Conservation (phyloP, 2,888 invertebrate genomes). For the Rutpela maculata region DNA sequence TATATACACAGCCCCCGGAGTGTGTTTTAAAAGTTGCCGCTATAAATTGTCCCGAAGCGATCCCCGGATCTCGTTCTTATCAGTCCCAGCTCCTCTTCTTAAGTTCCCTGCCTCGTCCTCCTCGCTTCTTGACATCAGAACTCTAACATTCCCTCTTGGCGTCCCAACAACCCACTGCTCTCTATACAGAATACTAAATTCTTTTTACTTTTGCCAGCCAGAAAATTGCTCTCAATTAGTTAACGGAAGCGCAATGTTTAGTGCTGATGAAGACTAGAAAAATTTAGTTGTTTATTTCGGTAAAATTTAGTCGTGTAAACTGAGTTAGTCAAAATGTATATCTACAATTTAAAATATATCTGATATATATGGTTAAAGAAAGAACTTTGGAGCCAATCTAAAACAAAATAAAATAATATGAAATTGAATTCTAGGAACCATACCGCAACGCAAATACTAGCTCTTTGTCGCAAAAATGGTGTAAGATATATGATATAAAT, state of each 20-base stretch:
- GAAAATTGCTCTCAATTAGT: constrained; percentile 9
- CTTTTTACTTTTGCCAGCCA: constrained; percentile 3
- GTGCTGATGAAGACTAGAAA: background rate
- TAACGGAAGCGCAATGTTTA: background rate
- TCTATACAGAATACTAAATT: constrained; percentile 21
- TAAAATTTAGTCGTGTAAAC: too few species aligned
- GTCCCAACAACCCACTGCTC: constrained; percentile 13
- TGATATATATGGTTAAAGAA: too few species aligned
- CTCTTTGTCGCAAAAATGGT: too few species aligned
- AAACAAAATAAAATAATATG: too few species aligned
- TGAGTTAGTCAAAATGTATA: too few species aligned
- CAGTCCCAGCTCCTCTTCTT: constrained; percentile 72
- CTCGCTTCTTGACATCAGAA: constrained; percentile 49
- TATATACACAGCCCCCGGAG: constrained; percentile 72
- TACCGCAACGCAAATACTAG: too few species aligned
- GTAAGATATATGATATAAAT: too few species aligned
- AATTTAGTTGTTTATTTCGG: too few species aligned
- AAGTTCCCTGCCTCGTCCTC: constrained; percentile 62
- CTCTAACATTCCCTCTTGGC: constrained; percentile 34
- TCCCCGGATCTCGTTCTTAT: constrained; percentile 74
- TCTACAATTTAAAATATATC: too few species aligned
- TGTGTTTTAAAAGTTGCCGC: constrained; percentile 75
- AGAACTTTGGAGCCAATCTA: too few species aligned
- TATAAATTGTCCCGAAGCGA: constrained; percentile 75
- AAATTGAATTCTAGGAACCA: too few species aligned